These are phyloP conservation scores for Drosophila takahashii DNA, from an alignment of 1,140 invertebrate genomes.

Conservation along the genomic window DNA sequence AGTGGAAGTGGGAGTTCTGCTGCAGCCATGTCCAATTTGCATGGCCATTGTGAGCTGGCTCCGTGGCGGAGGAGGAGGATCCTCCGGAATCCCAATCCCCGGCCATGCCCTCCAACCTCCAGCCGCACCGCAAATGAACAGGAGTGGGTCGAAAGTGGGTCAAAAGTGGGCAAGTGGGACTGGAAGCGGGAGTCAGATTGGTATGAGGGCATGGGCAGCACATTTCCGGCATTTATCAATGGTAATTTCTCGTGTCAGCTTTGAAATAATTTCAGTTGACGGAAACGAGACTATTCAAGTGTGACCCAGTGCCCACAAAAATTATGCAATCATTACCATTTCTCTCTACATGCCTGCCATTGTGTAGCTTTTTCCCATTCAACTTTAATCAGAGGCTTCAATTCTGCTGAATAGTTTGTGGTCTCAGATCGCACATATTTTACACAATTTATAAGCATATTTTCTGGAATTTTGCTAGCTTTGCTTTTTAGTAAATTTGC, in stretches of 20 bases:
- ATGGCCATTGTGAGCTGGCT: constrained; percentile 24
- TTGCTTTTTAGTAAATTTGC: no score
- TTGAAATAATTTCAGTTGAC: constrained; percentile 46
- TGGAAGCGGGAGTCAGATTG: not conserved
- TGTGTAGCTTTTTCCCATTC: not conserved
- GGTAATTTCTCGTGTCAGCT: constrained; percentile 43
- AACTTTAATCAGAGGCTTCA: not conserved
- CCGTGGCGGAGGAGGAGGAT: not conserved
- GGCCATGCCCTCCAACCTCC: constrained; percentile 2
- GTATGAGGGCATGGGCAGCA: not conserved
- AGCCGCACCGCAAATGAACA: not conserved
- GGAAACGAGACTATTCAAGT: constrained; percentile 31
- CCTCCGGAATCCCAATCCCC: constrained; percentile 5
- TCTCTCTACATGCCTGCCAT: not conserved
- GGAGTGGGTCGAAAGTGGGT: not conserved
- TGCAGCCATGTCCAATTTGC: constrained; percentile 44
- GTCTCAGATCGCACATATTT: not conserved
- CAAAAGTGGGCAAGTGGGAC: not conserved
- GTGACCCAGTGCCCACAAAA: constrained; percentile 13
- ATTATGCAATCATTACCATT: constrained; percentile 9
- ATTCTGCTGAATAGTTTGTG: constrained; percentile 1
- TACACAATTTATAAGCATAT: not conserved
- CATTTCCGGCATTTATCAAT: constrained; percentile 53
- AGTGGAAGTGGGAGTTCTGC: not conserved
- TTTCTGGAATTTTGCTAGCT: not conserved